Evolutionary conservation across 1,140 invertebrate species (phyloP), one percentile per base, ranked within the genome.

Genomic region (Macrocentrus cingulum): DNA sequence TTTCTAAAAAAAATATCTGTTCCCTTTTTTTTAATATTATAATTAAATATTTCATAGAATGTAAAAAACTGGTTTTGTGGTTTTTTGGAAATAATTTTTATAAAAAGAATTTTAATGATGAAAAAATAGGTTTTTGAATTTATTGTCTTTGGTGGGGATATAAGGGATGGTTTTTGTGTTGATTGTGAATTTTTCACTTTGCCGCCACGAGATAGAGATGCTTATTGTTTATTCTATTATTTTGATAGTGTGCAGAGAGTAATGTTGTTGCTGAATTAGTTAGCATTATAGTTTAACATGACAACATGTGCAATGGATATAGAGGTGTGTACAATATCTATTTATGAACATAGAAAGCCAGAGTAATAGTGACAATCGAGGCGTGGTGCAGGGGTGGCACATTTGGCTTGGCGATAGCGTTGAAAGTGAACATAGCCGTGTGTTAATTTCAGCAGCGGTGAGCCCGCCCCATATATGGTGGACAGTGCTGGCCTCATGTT

Each of bases 391-490:
- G 60, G 59, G 44, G 53, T 44, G 60, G 46, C 45, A 46, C 32
- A 54, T 50, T 49, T 55, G 32, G 42, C n/a, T 18, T 15, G 22
- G 53, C 54, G 58, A 63, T 56, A 65, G 60, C 60, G 64, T 62
- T 67, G 56, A 63, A 65, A 65, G 66, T 65, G 65, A 68, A 68
- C 63, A 68, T 65, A 62, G 67, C 60, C 64, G 63, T 65, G 62
- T 67, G 66, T 68, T 69, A 69, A 69, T 69, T 69, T 69, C 65
- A 67, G 62, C 65, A 66, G 67, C 63, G 63, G 63, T 63, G 62
- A 65, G 56, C 60, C 60, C 60, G 62, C 61, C 57, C 60, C 63
- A 60, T 67, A 66, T 67, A 62, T 67, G 64, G 63, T 69, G 60
- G 65, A 66, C 62, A 64, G 59, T 61, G 49, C 56, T 59, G 58